Evolutionary conservation across 2,888 invertebrate genomes (phyloP), one percentile per base, ranked within the genome.

Genomic region (Drosophila ezoana): DNA sequence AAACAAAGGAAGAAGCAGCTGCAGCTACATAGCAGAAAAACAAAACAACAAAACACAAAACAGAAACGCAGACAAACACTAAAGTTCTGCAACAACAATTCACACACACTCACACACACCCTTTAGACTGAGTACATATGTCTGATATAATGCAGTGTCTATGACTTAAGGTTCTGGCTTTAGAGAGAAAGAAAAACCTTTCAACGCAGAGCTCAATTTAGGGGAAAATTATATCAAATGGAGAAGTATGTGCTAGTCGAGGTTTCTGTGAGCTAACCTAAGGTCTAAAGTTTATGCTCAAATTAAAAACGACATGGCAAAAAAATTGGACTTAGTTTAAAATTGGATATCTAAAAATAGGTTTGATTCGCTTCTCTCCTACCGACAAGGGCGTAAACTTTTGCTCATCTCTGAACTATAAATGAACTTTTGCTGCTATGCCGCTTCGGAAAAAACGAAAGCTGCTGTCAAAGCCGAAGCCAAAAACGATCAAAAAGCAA

Each of bases 1-100:
- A 87, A 82, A 81, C 82, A 83, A 87, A 60, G 59, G 64, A 48
- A 58, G 68, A 70, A 66, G 53, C 84, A 76, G 76, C 81, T 81
- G 81, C 81, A 85, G 66, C 79, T 62, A 85, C 69, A 73, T 32
- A 71, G 73, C 56, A 76, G 65, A 67, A 58, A 49, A 73, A 64
- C 65, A 53, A 68, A 78, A 66, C 58, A 71, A 51, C 66, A 47
- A 35, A 61, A 64, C 48, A 28, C 23, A 51, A 40, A 72, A 59
- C 63, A 82, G 48, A 71, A 54, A 75, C 66, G 51, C 70, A 68
- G 65, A 47, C 68, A 68, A 68, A 53, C 69, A 61, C 49, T 54
- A 53, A 58, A 63, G 60, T 57, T 64, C 43, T 41, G 23, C 44
- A 72, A 41, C 43, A 72, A 57, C 51, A 67, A 52, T 56, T 43